Evolutionary conservation across 2,113 vertebrate genomes (phyloP).

Genomic region (Setophaga kirtlandii): DNA sequence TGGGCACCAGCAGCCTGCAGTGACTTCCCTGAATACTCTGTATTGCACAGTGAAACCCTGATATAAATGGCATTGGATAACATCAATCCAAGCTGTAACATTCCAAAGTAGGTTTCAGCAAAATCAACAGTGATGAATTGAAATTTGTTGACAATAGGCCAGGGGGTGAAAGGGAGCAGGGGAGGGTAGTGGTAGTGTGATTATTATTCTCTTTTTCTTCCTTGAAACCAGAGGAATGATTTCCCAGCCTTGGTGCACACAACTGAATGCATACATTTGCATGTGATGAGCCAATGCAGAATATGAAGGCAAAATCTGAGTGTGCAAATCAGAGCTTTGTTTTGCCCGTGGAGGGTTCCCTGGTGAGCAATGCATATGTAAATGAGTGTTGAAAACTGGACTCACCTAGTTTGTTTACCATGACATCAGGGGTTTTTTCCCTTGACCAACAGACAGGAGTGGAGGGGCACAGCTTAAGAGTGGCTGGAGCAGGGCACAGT

Average conservation of each 20-base stretch:
- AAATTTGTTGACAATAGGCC: conserved; percentile 62
- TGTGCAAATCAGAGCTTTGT: conserved; percentile 16
- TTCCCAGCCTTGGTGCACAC: background rate
- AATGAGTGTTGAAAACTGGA: background rate
- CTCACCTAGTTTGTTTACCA: background rate
- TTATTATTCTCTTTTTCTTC: conserved; percentile 54
- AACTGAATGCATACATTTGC: conserved; percentile 29
- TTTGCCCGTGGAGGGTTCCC: background rate
- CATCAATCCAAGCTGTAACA: conserved; percentile 65
- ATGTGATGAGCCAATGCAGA: conserved; percentile 6
- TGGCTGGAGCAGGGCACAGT: background rate
- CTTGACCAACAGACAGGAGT: background rate
- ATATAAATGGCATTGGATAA: conserved; percentile 80
- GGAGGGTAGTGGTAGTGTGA: background rate
- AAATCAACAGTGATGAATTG: conserved; percentile 78
- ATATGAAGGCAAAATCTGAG: background rate
- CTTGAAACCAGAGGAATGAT: conserved; percentile 54
- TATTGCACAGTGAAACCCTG: conserved; percentile 68
- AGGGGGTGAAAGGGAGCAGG: background rate
- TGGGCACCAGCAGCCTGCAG: conserved; percentile 60
- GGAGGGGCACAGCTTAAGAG: background rate
- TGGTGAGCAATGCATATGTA: background rate
- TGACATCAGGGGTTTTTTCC: background rate
- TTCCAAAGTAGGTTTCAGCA: conserved; percentile 72
- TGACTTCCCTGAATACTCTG: conserved; percentile 70